Evolutionary conservation across 2,797 vertebrate genomes (phyloP).

Genomic region (Buphagus erythrorhynchus): DNA sequence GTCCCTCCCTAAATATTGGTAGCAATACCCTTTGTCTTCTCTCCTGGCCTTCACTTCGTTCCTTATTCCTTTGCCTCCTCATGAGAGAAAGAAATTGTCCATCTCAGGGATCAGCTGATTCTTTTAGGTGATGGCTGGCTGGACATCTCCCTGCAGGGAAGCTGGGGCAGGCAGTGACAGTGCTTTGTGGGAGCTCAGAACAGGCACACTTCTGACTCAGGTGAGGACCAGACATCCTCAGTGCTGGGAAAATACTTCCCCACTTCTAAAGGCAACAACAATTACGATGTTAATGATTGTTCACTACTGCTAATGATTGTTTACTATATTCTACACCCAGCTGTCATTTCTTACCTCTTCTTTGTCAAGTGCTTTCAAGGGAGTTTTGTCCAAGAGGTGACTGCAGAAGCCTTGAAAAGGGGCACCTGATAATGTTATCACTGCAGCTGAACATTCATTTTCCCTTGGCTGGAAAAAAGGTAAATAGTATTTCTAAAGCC

Average conservation of each 20-base stretch:
- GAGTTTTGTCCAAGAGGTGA: background rate
- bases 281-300: background rate
- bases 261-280: background rate
- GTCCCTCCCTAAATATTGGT: background rate
- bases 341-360: background rate
- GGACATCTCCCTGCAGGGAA: background rate
- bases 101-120: background rate
- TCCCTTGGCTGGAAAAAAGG: background rate
- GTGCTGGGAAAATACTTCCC: background rate
- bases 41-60: background rate
- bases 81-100: background rate
- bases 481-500: background rate
- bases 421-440: background rate
- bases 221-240: background rate
- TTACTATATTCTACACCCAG: background rate
- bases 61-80: background rate
- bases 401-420: background rate
- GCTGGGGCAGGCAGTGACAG: background rate
- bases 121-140: background rate
- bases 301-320: background rate
- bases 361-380: background rate
- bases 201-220: background rate
- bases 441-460: background rate
- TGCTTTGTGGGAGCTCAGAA: rapidly evolving
- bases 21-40: background rate